Conservation (phyloP, 2,888 invertebrate species). For the Ophonus ardosiacus region DNA sequence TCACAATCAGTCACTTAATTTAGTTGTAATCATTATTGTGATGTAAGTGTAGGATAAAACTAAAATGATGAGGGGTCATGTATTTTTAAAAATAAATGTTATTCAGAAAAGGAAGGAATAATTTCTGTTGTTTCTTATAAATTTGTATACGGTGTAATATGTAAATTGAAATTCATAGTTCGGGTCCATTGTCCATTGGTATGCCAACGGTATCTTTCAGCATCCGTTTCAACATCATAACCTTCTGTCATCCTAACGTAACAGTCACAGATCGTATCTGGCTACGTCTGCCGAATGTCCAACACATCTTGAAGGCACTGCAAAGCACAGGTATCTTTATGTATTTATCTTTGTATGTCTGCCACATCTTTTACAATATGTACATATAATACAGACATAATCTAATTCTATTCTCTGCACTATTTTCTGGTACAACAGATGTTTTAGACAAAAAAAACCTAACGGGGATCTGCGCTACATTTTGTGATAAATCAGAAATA, state of each 20-base stretch:
- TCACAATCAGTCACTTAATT: no score
- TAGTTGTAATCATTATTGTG: no score
- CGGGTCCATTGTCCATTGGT: conserved; percentile 44
- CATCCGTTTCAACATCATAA: conserved; percentile 56
- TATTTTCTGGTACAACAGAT: background rate
- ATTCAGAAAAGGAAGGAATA: background rate
- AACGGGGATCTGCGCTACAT: background rate
- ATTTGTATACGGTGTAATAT: background rate
- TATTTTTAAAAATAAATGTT: background rate
- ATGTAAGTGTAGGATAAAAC: no score
- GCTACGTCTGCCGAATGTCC: conserved; percentile 59
- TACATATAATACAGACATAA: background rate
- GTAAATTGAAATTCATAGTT: background rate
- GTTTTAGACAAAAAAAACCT: conserved; percentile 2
- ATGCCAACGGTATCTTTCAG: conserved; percentile 49
- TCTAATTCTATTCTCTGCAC: background rate
- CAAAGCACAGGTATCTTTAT: conserved; percentile 19
- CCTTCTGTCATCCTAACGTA: conserved; percentile 48
- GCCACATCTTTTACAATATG: conserved; percentile 26
- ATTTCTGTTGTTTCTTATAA: background rate
- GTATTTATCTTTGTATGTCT: background rate
- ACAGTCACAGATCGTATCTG: conserved; percentile 55
- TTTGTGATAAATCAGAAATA: background rate
- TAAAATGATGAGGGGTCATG: no score
- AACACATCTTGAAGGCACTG: conserved; percentile 26